phyloP scores from a whole-genome alignment of 2,113 vertebrate species.

The Nyctereutes procyonoides region DNA sequence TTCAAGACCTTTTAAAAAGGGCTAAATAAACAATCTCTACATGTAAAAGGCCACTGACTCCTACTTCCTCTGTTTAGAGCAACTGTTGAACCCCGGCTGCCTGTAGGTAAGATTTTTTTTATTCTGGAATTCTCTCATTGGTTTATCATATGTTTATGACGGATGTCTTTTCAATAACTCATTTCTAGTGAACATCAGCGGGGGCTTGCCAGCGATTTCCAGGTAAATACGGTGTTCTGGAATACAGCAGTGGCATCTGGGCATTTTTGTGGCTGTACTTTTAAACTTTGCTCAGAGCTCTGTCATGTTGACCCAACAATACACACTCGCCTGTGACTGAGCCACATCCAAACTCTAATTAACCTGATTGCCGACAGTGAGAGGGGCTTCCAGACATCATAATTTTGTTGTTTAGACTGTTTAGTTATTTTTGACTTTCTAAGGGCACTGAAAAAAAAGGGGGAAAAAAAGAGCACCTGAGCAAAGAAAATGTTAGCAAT shows the following conservation, averaged over 20 bases:
- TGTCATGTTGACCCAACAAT: background rate
- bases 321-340: background rate
- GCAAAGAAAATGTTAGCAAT: background rate
- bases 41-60: constrained; percentile 76
- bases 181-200: constrained; percentile 44
- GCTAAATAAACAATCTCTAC: constrained; percentile 82
- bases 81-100: constrained; percentile 75
- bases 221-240: background rate
- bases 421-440: constrained; percentile 63
- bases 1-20: constrained; percentile 83
- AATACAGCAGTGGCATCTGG: background rate
- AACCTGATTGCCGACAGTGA: background rate
- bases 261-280: background rate
- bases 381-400: constrained; percentile 40
- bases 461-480: background rate
- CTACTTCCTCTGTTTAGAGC: constrained; percentile 78
- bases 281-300: constrained; percentile 53
- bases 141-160: constrained; percentile 57
- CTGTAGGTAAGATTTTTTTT: constrained; percentile 85
- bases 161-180: constrained; percentile 67
- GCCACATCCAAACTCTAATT: background rate
- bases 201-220: background rate
- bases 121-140: constrained; percentile 68
- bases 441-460: background rate
- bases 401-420: constrained; percentile 69